phyloP scores from a whole-genome alignment of 2,113 vertebrate species.

The Mustelus asterias region DNA sequence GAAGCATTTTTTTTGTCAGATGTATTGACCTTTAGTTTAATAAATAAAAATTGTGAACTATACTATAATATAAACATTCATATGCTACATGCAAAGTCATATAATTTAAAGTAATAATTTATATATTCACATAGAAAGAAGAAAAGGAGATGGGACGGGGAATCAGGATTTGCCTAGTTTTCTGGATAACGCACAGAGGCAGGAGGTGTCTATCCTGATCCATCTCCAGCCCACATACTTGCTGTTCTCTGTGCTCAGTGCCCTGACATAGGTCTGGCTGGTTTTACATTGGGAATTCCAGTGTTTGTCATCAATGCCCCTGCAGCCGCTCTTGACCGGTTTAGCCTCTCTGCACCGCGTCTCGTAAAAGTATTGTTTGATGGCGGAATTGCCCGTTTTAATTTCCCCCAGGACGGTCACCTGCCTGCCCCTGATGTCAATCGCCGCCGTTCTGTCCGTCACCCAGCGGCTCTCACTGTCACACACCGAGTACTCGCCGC shows the following conservation, averaged over 20 bases:
- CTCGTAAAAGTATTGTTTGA: conserved; percentile 96
- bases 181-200: conserved; percentile 87
- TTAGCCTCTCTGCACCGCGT: conserved; percentile 76
- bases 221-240: conserved; percentile 80
- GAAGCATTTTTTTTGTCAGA: conserved; percentile 60
- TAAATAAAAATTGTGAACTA: conserved; percentile 90
- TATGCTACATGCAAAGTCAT: conserved; percentile 95
- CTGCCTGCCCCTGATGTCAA: conserved; percentile 73
- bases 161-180: conserved; percentile 83
- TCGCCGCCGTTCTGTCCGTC: conserved; percentile 79
- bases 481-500: conserved; percentile 90
- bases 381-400: conserved; percentile 68
- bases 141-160: conserved; percentile 38
- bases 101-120: conserved; percentile 99
- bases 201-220: conserved; percentile 98
- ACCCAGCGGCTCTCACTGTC: conserved; percentile 94
- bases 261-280: conserved; percentile 84
- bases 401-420: conserved; percentile 83
- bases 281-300: conserved; percentile 99
- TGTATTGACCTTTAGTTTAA: conserved; percentile 70
- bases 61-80: conserved; percentile 95
- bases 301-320: conserved; percentile 92
- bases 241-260: conserved; percentile 75
- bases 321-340: conserved; percentile 76
- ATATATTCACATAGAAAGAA: conserved; percentile 68